phyloP scores from a whole-genome alignment of 2,888 invertebrate genomes.

The Anaspis maculata region DNA sequence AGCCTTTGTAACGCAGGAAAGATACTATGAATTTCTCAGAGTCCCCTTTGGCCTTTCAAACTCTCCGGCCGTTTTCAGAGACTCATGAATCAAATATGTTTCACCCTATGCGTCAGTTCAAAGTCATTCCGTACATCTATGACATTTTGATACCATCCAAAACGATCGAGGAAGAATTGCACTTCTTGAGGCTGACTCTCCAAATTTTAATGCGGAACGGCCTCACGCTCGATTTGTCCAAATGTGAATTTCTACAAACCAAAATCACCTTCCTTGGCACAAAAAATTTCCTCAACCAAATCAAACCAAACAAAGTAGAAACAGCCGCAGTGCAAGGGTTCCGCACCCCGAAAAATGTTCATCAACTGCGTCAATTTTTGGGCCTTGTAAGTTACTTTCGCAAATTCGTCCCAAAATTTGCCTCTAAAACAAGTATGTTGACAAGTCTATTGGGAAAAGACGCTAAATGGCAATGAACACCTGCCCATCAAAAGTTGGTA shows the following conservation, averaged over 20 bases:
- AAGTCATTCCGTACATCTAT: slow-evolving; percentile 7
- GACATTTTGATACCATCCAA: slow-evolving; percentile 9
- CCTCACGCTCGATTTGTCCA: slow-evolving; percentile 6
- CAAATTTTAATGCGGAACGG: slow-evolving; percentile 4
- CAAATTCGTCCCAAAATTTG: slow-evolving; percentile 1
- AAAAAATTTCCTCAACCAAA: slow-evolving; percentile 3
- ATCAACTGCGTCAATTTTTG: slow-evolving; percentile 2
- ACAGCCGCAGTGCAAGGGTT: slow-evolving; percentile 1
- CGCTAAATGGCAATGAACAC: slow-evolving; percentile 9
- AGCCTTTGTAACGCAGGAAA: slow-evolving; percentile 29
- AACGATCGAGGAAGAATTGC: slow-evolving; percentile 8
- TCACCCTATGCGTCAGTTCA: slow-evolving; percentile 4
- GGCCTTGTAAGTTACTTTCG: slow-evolving; percentile 2
- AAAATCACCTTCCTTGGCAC: slow-evolving; percentile 9
- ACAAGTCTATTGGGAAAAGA: slow-evolving; percentile 10
- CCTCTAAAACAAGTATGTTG: slow-evolving; percentile 7
- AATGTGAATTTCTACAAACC: slow-evolving; percentile 10
- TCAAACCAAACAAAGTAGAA: slow-evolving; percentile 5
- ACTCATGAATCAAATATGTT: no score
- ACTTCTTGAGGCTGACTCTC: slow-evolving; percentile 4
- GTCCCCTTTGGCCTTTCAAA: slow-evolving; percentile 32
- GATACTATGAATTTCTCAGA: slow-evolving; percentile 26
- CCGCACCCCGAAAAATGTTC: slow-evolving; percentile 2
- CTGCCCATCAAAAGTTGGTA: slow-evolving; percentile 4
- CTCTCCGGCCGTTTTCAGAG: slow-evolving; percentile 23